Conservation (phyloP, 2,797 vertebrate genomes). For the Strix occidentalis region DNA sequence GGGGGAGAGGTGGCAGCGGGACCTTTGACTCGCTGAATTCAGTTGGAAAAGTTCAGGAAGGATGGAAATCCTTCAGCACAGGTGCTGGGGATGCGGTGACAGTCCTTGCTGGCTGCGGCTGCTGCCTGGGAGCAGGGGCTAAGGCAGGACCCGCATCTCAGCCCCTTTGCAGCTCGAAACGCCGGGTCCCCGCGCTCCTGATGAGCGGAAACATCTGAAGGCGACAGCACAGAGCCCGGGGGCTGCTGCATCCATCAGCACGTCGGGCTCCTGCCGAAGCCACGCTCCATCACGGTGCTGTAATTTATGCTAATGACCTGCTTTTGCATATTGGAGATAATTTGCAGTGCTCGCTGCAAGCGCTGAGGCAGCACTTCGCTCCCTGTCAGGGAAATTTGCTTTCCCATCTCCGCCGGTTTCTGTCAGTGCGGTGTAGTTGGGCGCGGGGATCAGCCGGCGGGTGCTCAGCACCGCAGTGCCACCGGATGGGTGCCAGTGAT, state of each 20-base stretch:
- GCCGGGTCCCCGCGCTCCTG: rapidly evolving
- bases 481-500: not conserved
- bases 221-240: not conserved
- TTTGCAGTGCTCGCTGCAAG: not conserved
- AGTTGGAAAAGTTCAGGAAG: not conserved
- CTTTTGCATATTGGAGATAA: not conserved
- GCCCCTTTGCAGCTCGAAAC: not conserved
- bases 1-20: rapidly evolving
- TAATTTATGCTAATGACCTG: not conserved
- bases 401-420: not conserved
- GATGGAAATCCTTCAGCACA: not conserved
- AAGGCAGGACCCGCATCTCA: not conserved
- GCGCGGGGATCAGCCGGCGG: rapidly evolving
- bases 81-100: rapidly evolving
- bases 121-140: not conserved
- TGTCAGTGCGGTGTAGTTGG: rapidly evolving
- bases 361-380: not conserved
- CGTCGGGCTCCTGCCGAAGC: not conserved
- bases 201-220: rapidly evolving
- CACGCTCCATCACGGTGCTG: not conserved
- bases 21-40: not conserved
- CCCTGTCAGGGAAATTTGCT: not conserved
- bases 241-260: not conserved
- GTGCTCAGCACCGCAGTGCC: not conserved
- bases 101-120: not conserved